A percentile compares a stretch with the other conserved stretches of the same genome.
Evolutionary conservation across 2,888 invertebrate species (phyloP).

Genomic region (Anorthoa munda): DNA sequence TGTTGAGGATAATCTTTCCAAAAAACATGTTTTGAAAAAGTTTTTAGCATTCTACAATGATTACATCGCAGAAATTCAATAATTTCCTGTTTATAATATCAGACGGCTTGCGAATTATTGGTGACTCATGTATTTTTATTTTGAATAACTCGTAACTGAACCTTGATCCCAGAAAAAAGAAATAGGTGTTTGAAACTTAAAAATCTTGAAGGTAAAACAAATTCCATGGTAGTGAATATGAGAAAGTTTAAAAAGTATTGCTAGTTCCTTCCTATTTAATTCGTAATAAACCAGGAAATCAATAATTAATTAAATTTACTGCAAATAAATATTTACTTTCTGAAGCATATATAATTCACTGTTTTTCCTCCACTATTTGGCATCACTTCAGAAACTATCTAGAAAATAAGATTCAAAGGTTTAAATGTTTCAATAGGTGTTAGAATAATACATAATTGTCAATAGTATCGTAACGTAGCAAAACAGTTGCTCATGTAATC

Average conservation of each 20-base stretch:
- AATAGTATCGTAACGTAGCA: conserved; percentile 65
- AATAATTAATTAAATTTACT: conserved; percentile 27
- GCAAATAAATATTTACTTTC: conserved; percentile 42
- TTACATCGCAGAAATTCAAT: conserved; percentile 30
- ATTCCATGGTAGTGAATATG: background rate
- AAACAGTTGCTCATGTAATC: conserved; percentile 72
- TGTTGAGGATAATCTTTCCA: background rate
- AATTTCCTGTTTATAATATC: conserved; percentile 33
- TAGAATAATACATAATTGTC: conserved; percentile 53
- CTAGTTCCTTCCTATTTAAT: conserved; percentile 1
- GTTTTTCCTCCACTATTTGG: conserved; percentile 39
- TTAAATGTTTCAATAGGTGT: conserved; percentile 38
- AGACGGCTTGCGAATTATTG: background rate
- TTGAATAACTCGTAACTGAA: background rate
- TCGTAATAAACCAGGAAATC: conserved; percentile 3
- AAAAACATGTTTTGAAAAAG: conserved; percentile 22
- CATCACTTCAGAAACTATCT: conserved; percentile 46
- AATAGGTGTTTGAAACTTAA: background rate
- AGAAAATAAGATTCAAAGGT: conserved; percentile 33
- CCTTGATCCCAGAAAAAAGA: background rate
- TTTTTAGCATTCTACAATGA: conserved; percentile 3
- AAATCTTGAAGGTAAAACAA: background rate
- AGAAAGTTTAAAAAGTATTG: background rate
- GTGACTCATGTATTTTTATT: conserved; percentile 35
- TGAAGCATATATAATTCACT: conserved; percentile 12